A percentile compares a stretch with the other conserved stretches of the same genome.
Evolutionary conservation across 2,888 invertebrate species (phyloP).

Genomic region (Syrphus vitripennis): DNA sequence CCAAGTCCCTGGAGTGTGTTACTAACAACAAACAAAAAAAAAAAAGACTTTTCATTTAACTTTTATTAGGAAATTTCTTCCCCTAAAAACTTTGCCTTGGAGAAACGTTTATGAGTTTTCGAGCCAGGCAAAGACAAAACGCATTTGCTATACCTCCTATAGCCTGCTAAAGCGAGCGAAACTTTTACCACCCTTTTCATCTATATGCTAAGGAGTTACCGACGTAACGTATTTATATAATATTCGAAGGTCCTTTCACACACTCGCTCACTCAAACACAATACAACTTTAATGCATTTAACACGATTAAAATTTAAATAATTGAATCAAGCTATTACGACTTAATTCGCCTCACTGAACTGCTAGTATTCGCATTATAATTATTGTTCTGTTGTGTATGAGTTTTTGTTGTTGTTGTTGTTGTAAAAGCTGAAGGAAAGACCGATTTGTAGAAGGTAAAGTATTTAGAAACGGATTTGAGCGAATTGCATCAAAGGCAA

Average conservation of each 20-base stretch:
- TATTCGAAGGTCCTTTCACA: neutral
- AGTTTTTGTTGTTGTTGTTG: neutral
- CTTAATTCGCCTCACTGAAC: constrained; percentile 39
- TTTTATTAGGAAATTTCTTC: constrained; percentile 21
- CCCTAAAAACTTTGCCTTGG: constrained; percentile 24
- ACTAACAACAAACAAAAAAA: neutral
- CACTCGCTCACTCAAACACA: neutral
- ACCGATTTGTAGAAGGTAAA: neutral
- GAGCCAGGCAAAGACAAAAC: neutral
- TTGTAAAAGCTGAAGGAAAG: neutral
- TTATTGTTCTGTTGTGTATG: neutral
- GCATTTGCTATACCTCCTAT: neutral
- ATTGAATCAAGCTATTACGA: constrained; percentile 47
- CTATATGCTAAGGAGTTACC: neutral
- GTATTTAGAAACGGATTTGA: neutral
- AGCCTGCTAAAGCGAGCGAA: neutral
- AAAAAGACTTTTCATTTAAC: constrained; percentile 35
- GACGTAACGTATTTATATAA: neutral
- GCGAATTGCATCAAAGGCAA: constrained; percentile 29
- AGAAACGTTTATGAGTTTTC: neutral
- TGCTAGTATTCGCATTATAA: constrained; percentile 22
- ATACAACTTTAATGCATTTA: constrained; percentile 37
- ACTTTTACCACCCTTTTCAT: neutral
- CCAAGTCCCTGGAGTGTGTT: neutral
- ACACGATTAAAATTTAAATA: constrained; percentile 52